phyloP scores from a whole-genome alignment of 2,888 invertebrate species.

The Apamea anceps region DNA sequence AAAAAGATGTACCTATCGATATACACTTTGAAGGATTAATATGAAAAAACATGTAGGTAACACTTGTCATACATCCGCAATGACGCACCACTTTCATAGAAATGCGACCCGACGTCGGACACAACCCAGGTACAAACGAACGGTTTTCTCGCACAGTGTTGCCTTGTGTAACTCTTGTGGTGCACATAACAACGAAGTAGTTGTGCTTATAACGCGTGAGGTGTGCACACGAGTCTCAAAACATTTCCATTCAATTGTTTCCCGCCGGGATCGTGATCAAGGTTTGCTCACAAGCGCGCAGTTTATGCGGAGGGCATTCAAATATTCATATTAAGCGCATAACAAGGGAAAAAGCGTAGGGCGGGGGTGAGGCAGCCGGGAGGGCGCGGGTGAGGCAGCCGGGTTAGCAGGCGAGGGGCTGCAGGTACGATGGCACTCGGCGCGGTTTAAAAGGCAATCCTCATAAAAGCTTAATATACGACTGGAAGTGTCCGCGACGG shows the following conservation, averaged over 20 bases:
- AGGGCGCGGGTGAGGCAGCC: slow-evolving; percentile 13
- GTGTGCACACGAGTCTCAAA: slow-evolving; percentile 1
- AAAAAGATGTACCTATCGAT: not conserved
- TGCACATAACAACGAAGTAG: not conserved
- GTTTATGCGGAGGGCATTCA: slow-evolving; percentile 57
- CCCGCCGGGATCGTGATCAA: slow-evolving; percentile 37
- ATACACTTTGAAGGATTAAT: not conserved
- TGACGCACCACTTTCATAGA: not conserved
- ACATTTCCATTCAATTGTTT: slow-evolving; percentile 29
- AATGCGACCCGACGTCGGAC: not conserved
- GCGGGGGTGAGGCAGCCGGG: slow-evolving; percentile 15
- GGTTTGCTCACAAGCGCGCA: slow-evolving; percentile 49
- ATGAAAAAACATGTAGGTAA: not conserved
- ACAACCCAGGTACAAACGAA: not conserved
- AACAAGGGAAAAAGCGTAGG: slow-evolving; percentile 61
- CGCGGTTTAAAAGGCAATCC: slow-evolving; percentile 69
- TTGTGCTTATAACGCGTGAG: not conserved
- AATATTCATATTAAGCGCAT: slow-evolving; percentile 69
- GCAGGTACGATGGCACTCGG: slow-evolving; percentile 40
- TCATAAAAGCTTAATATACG: slow-evolving; percentile 72
- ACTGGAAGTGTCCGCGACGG: slow-evolving; percentile 56
- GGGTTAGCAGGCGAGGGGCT: not conserved
- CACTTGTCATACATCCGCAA: not conserved
- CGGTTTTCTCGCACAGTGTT: not conserved
- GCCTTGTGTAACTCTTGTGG: not conserved